Evolutionary conservation across 2,113 vertebrate species (phyloP).

Genomic region (Chloroceryle aenea): DNA sequence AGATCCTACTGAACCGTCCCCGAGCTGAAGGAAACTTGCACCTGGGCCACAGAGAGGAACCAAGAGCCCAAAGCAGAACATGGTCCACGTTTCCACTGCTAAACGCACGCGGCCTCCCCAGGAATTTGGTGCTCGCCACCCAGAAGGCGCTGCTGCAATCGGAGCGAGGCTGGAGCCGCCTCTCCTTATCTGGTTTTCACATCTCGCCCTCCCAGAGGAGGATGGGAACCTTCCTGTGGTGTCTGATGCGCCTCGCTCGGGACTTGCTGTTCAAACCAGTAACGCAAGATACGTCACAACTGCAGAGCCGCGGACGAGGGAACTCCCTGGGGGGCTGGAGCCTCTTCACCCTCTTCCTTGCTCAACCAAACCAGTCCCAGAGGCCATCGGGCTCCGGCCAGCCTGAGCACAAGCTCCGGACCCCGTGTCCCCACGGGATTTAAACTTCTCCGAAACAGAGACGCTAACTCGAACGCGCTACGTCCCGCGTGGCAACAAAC

Average conservation of each 20-base stretch:
- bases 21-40: background rate
- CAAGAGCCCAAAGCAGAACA: rapidly evolving
- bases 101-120: rapidly evolving
- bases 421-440: rapidly evolving
- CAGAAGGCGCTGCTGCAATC: rapidly evolving
- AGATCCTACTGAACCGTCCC: background rate
- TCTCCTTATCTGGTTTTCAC: background rate
- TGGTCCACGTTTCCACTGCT: rapidly evolving
- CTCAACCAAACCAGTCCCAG: background rate
- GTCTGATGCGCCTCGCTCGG: background rate
- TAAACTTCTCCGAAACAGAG: background rate
- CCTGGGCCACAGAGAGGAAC: rapidly evolving
- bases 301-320: rapidly evolving
- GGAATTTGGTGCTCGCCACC: background rate
- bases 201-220: background rate
- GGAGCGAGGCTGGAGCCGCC: background rate
- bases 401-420: rapidly evolving
- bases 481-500: rapidly evolving
- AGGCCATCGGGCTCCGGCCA: background rate
- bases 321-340: rapidly evolving
- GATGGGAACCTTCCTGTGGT: background rate
- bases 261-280: background rate
- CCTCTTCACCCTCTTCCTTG: background rate
- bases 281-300: background rate
- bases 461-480: rapidly evolving